These are phyloP conservation scores for Chouioia cunea DNA, from an alignment of 2,888 invertebrate species.

Conservation along the genomic window DNA sequence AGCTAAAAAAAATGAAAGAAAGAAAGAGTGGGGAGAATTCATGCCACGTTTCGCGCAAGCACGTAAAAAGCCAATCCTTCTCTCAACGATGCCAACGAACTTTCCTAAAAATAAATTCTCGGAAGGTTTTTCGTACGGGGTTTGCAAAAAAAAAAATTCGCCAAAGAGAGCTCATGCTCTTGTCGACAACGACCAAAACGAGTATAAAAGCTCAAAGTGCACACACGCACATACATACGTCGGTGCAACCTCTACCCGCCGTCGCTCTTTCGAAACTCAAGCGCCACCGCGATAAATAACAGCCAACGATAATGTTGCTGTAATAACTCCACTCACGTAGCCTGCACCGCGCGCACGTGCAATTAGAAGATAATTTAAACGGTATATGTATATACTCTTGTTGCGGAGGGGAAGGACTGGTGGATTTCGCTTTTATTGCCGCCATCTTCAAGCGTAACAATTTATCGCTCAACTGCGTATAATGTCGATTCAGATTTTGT, in stretches of 20 bases:
- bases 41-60: too few species aligned
- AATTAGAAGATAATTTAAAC: conserved; percentile 42
- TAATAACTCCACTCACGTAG: conserved; percentile 42
- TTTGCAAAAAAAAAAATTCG: too few species aligned
- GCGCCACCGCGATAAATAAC: conserved; percentile 38
- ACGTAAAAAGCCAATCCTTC: too few species aligned
- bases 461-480: conserved; percentile 13
- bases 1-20: too few species aligned
- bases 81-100: too few species aligned
- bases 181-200: too few species aligned
- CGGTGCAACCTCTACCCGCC: too few species aligned
- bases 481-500: not conserved
- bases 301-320: conserved; percentile 37
- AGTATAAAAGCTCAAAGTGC: not conserved
- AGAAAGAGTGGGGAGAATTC: too few species aligned
- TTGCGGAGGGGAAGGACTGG: not conserved
- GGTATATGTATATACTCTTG: not conserved
- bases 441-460: conserved; percentile 12
- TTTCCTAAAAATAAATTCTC: too few species aligned
- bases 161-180: too few species aligned
- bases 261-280: not conserved
- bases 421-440: conserved; percentile 30
- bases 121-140: too few species aligned
- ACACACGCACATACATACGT: conserved; percentile 6
- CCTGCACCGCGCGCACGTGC: conserved; percentile 13